phyloP scores from a whole-genome alignment of 2,113 vertebrate species.

The Fulica atra region DNA sequence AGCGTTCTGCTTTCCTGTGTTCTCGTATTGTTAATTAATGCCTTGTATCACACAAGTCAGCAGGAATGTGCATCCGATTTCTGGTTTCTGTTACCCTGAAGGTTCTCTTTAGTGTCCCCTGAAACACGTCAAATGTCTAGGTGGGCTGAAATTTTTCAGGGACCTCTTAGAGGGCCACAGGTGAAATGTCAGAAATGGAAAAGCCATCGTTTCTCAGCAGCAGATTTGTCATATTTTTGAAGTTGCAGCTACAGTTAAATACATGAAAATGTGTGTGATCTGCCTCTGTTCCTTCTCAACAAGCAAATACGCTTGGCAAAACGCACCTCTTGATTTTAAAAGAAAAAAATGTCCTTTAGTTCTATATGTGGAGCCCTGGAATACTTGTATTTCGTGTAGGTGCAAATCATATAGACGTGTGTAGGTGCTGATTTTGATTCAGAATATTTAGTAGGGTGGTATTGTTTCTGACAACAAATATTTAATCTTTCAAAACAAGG shows the following conservation, averaged over 20 bases:
- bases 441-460: constrained; percentile 29
- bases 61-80: constrained; percentile 22
- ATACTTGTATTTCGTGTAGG: not conserved
- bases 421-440: constrained; percentile 44
- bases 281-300: not conserved
- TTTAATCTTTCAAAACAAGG: constrained; percentile 39
- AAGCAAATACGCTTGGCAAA: not conserved
- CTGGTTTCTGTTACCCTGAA: constrained; percentile 34
- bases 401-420: not conserved
- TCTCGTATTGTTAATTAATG: constrained; percentile 44
- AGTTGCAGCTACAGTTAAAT: not conserved
- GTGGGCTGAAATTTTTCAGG: not conserved
- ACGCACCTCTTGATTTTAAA: not conserved
- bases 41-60: not conserved
- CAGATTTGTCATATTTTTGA: not conserved
- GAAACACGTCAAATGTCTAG: constrained; percentile 35
- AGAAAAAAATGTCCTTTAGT: not conserved
- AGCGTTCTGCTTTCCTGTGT: not conserved
- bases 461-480: constrained; percentile 51
- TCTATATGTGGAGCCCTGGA: not conserved
- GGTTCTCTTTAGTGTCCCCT: not conserved
- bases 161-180: not conserved
- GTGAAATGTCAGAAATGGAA: not conserved
- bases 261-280: not conserved
- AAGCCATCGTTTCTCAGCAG: not conserved